A percentile compares a stretch with the other conserved stretches of the same genome.
These are phyloP conservation scores for Sarcophilus harrisii DNA, from an alignment of 2,797 vertebrate species.

Conservation along the genomic window DNA sequence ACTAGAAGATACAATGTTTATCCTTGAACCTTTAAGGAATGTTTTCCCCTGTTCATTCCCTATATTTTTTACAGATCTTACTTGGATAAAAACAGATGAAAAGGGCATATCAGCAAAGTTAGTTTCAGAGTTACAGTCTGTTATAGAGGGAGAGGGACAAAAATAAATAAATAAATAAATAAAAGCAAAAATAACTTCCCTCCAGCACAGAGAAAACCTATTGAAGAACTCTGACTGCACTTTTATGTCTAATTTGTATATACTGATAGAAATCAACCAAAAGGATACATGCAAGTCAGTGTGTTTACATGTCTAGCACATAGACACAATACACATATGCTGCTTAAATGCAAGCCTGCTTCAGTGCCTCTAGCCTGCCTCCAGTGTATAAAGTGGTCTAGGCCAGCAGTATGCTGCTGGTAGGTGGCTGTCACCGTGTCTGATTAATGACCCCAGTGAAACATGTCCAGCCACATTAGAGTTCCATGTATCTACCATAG, in stretches of 20 bases:
- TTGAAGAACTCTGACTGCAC: not conserved
- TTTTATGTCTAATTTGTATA: not conserved
- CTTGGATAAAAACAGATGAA: rapidly evolving
- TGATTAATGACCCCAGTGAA: conserved; percentile 99
- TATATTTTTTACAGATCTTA: rapidly evolving
- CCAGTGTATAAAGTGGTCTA: conserved; percentile 78
- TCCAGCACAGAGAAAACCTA: not conserved
- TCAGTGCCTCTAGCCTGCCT: conserved; percentile 82
- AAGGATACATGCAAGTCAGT: rapidly evolving
- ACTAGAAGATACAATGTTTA: rapidly evolving
- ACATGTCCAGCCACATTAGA: conserved; percentile 99
- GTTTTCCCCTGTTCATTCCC: rapidly evolving
- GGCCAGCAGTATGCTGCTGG: conserved; percentile 87
- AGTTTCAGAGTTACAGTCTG: rapidly evolving
- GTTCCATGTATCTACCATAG: conserved; percentile 97
- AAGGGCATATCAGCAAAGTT: not conserved
- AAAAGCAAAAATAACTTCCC: not conserved
- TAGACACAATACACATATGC: rapidly evolving
- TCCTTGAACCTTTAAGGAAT: rapidly evolving
- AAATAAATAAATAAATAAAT: no score
- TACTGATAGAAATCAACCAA: not conserved
- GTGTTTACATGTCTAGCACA: not conserved
- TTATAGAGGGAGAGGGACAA: not conserved
- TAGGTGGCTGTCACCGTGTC: conserved; percentile 97
- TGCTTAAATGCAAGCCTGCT: conserved; percentile 11